A percentile compares a stretch with the other conserved stretches of the same genome.
These are phyloP conservation scores for Sebastes minor DNA, from an alignment of 2,797 vertebrate genomes.

Conservation along the genomic window DNA sequence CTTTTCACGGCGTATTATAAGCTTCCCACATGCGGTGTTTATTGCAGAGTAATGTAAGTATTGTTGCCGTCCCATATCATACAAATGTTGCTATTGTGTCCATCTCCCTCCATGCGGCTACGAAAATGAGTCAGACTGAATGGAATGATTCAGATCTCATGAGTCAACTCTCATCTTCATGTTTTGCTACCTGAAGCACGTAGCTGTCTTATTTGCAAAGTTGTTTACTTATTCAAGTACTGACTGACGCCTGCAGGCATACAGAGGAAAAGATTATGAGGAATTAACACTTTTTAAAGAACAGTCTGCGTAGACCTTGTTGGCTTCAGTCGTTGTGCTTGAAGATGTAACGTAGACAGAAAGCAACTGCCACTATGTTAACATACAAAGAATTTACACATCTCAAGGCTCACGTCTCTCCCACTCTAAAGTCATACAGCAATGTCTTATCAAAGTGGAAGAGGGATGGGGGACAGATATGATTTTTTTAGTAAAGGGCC, in stretches of 20 bases:
- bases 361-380: background rate
- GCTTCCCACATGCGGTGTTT: background rate
- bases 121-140: constrained; percentile 6
- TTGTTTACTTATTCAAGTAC: constrained; percentile 42
- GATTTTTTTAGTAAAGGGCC: background rate
- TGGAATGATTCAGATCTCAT: constrained; percentile 10
- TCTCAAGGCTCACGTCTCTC: background rate
- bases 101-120: background rate
- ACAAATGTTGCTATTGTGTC: background rate
- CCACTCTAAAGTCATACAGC: background rate
- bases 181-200: constrained; percentile 30
- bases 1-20: background rate
- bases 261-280: constrained; percentile 37
- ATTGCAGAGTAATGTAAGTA: background rate
- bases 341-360: background rate
- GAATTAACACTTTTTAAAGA: constrained; percentile 34
- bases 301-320: constrained; percentile 20
- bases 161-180: constrained; percentile 29
- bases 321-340: background rate
- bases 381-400: background rate
- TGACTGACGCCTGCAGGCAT: constrained; percentile 33
- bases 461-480: background rate
- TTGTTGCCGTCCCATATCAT: background rate
- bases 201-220: constrained; percentile 24
- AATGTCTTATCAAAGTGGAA: background rate